Percentiles rank a stretch among this genome's conserved stretches.
Evolutionary conservation across 2,113 vertebrate species (phyloP).

Genomic region (Heloderma charlesbogerti): DNA sequence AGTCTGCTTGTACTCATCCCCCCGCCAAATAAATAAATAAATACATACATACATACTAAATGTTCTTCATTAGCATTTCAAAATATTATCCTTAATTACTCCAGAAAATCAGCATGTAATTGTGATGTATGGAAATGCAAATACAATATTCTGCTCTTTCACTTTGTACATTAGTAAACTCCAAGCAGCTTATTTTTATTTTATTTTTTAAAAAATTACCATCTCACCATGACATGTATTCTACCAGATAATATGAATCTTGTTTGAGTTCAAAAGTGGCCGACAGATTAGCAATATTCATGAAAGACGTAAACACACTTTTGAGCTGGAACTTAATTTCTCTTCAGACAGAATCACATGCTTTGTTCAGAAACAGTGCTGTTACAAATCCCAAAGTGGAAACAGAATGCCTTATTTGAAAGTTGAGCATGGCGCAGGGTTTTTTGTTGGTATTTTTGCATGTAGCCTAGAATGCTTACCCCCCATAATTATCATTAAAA

Average conservation of each 20-base stretch:
- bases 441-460: not conserved
- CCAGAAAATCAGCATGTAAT: slow-evolving; percentile 47
- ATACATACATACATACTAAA: not conserved
- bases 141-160: slow-evolving; percentile 55
- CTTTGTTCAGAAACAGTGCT: slow-evolving; percentile 37
- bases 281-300: slow-evolving; percentile 50
- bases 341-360: slow-evolving; percentile 29
- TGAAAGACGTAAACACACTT: slow-evolving; percentile 42
- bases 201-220: slow-evolving; percentile 37
- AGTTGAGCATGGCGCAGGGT: not conserved
- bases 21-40: not conserved
- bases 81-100: slow-evolving; percentile 48
- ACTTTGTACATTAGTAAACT: slow-evolving; percentile 41
- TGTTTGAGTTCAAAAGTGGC: slow-evolving; percentile 60
- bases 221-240: slow-evolving; percentile 20
- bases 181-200: slow-evolving; percentile 33
- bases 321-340: slow-evolving; percentile 30
- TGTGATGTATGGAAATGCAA: slow-evolving; percentile 60
- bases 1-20: not conserved
- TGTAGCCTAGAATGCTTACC: slow-evolving; percentile 14
- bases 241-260: slow-evolving; percentile 42
- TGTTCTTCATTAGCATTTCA: slow-evolving; percentile 51
- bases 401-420: slow-evolving; percentile 46
- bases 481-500: slow-evolving; percentile 6
- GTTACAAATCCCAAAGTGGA: slow-evolving; percentile 1